phyloP scores from a whole-genome alignment of 2,888 invertebrate species.

The Gastracanthus pulcherrimus region DNA sequence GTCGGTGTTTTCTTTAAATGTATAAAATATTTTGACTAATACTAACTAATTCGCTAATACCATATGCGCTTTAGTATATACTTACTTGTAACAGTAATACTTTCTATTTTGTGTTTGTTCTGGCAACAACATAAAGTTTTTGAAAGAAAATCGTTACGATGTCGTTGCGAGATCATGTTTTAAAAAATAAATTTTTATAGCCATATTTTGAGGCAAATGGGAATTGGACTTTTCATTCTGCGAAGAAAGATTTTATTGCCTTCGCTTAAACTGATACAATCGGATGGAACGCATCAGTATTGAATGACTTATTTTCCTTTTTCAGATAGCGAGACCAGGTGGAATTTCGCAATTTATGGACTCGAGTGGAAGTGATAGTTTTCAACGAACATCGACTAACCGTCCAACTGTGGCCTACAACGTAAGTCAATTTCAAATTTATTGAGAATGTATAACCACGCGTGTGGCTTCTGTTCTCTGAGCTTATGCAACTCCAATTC shows the following conservation, averaged over 20 bases:
- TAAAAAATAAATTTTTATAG: background rate
- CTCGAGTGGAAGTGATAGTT: slow-evolving; percentile 40
- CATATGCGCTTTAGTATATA: too few relatives aligned
- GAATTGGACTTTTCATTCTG: slow-evolving; percentile 13
- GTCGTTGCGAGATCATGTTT: background rate
- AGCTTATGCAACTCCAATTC: background rate
- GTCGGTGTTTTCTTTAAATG: too few relatives aligned
- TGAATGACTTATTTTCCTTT: background rate
- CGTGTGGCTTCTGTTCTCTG: background rate
- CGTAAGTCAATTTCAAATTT: slow-evolving; percentile 38
- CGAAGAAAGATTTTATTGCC: background rate
- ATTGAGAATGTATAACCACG: slow-evolving; percentile 3
- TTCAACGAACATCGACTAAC: slow-evolving; percentile 20
- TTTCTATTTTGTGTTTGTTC: too few relatives aligned
- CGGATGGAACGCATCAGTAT: background rate
- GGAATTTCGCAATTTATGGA: slow-evolving; percentile 39
- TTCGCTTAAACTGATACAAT: background rate
- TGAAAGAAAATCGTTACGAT: background rate
- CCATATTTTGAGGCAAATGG: background rate
- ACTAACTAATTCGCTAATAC: too few relatives aligned
- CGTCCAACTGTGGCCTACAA: background rate
- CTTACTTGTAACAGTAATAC: too few relatives aligned
- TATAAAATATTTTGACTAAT: too few relatives aligned
- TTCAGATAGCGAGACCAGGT: slow-evolving; percentile 29
- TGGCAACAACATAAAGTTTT: too few relatives aligned